Evolutionary conservation across 2,888 invertebrate genomes (phyloP).

Genomic region (Euclidia mi): DNA sequence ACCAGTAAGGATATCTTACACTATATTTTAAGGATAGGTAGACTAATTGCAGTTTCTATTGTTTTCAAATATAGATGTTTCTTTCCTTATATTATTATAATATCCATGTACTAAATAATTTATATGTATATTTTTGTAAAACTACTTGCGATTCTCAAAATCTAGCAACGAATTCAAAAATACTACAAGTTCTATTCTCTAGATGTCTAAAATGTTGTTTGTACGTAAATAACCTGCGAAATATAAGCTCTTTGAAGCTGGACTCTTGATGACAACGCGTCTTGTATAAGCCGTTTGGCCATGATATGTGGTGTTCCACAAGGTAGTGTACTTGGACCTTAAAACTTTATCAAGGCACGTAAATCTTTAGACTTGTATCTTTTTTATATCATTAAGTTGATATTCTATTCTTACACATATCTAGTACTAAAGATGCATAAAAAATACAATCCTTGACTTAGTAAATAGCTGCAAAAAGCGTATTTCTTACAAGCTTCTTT

Average conservation of each 20-base stretch:
- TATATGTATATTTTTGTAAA: slow-evolving; percentile 16
- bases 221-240: slow-evolving; percentile 48
- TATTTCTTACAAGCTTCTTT: too few relatives aligned
- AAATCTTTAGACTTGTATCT: too few relatives aligned
- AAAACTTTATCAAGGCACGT: too few relatives aligned
- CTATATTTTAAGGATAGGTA: too few relatives aligned
- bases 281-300: slow-evolving; percentile 14
- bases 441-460: too few relatives aligned
- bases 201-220: slow-evolving; percentile 41
- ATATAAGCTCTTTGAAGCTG: slow-evolving; percentile 23
- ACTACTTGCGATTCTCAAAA: slow-evolving; percentile 36
- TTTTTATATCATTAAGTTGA: too few relatives aligned
- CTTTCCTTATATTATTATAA: slow-evolving; percentile 12
- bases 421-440: too few relatives aligned
- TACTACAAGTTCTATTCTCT: slow-evolving; percentile 37
- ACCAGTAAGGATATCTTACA: too few relatives aligned
- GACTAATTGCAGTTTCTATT: background rate
- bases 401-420: too few relatives aligned
- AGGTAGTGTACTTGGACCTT: slow-evolving; percentile 1
- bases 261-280: slow-evolving; percentile 30
- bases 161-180: slow-evolving; percentile 49
- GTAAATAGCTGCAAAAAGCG: too few relatives aligned
- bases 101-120: slow-evolving; percentile 12
- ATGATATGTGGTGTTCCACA: slow-evolving; percentile 3
- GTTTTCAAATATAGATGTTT: slow-evolving; percentile 18